Evolutionary conservation across 2,888 invertebrate species (phyloP), one percentile per base, ranked within the genome.

Genomic region (Parnassius glacialis): DNA sequence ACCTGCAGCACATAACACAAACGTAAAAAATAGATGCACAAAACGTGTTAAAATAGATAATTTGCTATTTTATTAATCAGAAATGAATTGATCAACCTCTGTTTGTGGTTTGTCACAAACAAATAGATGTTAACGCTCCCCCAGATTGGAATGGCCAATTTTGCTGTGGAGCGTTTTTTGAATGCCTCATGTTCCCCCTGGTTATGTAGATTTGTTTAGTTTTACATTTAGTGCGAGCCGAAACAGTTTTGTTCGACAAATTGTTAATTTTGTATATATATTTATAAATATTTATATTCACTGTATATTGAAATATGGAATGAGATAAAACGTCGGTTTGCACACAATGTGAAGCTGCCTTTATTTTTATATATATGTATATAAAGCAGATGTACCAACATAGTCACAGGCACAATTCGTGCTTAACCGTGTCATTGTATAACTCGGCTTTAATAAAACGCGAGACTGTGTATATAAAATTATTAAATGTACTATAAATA

Each of bases 391-490:
- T 60, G 58, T 62, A 62, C 20, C 50, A 52, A 43, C 55, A 62
- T 53, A 59, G 59, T 58, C 55, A 62, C 10, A 52, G 59, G 57
- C 52, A 64, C 50, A 53, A 59, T 47, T 61, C 53, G 60, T 68
- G 67, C 65, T 61, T 34, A 51, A 65, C 62, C 70, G 76, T 73
- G 76, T 77, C 80, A 74, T 74, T 84, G 81, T 86, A 83, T 77
- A 81, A 79, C 77, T 85, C 83, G 80, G 83, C 83, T 88, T 84
- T 87, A 88, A 89, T 83, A 81, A 82, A 84, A 79, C 76, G 83
- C 85, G 87, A 89, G 90, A 89, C 90, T 90, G 89, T 90, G 85
- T 83, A 88, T 84, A 87, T 80, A 83, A 72, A 77, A 72, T 64
- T 65, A 67, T 73, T 78, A 76, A 74, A 78, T 83, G 81, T 85